Base-by-base conservation (phyloP, 2,888 invertebrate species). In the Erpobdella octoculata region DNA sequence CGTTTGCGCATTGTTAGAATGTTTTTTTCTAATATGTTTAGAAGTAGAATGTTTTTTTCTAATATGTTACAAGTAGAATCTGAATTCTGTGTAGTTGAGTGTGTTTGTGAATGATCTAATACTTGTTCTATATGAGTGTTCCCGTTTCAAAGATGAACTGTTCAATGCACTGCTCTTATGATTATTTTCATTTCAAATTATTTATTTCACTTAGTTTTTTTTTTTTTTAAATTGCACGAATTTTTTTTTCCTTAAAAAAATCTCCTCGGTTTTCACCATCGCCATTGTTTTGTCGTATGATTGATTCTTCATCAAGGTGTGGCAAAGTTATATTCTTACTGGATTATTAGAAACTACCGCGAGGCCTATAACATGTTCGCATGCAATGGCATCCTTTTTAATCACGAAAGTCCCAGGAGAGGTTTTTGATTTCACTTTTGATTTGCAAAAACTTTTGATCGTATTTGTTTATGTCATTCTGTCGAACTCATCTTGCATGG, bases 281-380 rank as follows among this genome's bases (percentile, higher is more conserved):
- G n/a, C n/a, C n/a, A n/a, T n/a, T n/a, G n/a, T n/a, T n/a, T n/a
- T n/a, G n/a, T n/a, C n/a, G n/a, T n/a, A n/a, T n/a, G n/a, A n/a
- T n/a, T n/a, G n/a, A n/a, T n/a, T n/a, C n/a, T n/a, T n/a, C n/a
- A n/a, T n/a, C 1, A 74, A 82, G 82, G 82, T 75, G 81, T 80
- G n/a, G 83, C 83, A 59, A 84, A 84, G 76, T 74, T 83, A 61
- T 84, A 83, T 75, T 83, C 80, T 18, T 83, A 82, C 77, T 84
- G 83, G 83, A 83, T 83, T 21, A 79, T 80, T 3, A 75, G 82
- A 18, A 83, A 83, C 77, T 83, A 83, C 77, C 75, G 82, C 65
- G 84, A 84, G 74, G 82, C 83, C 4, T 83, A 83, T 74, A 77
- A 79, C 71, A 83, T 84, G 79, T 82, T 79, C 77, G 82, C 82